A percentile compares a stretch with the other conserved stretches of the same genome.
These are phyloP conservation scores for Pissodes strobi DNA, from an alignment of 1,140 invertebrate species.

Conservation along the genomic window DNA sequence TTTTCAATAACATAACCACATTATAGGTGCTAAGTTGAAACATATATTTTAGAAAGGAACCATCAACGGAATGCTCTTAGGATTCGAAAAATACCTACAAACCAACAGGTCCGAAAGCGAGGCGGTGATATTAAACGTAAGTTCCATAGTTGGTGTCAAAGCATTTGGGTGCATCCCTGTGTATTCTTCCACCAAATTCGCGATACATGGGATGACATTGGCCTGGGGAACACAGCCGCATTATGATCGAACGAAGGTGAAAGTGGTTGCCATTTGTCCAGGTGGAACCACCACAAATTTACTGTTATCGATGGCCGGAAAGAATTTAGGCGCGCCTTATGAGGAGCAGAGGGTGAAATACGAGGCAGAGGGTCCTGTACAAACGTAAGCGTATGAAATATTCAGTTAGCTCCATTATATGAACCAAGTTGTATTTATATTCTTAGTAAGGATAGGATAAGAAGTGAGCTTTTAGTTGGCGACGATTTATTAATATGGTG, in stretches of 20 bases:
- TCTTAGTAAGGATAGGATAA: too few relatives aligned
- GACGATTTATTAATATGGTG: too few relatives aligned
- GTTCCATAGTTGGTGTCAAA: conserved; percentile 39
- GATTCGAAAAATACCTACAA: conserved; percentile 43
- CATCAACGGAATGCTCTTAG: conserved; percentile 39
- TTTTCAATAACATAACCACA: too few relatives aligned
- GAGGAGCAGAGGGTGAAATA: conserved; percentile 10
- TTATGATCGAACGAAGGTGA: conserved; percentile 47
- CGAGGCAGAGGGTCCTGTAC: not conserved
- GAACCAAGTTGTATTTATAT: too few relatives aligned
- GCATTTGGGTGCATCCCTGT: conserved; percentile 33
- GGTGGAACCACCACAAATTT: conserved; percentile 44
- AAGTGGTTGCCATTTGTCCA: conserved; percentile 50
- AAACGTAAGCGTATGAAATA: too few relatives aligned
- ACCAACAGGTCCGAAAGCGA: conserved; percentile 38
- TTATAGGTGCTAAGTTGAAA: too few relatives aligned
- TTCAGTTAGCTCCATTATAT: too few relatives aligned
- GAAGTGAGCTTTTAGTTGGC: too few relatives aligned
- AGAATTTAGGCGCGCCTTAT: conserved; percentile 35
- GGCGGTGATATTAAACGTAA: conserved; percentile 42
- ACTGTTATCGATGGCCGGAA: not conserved
- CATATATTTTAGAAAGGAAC: conserved; percentile 44
- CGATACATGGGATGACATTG: conserved; percentile 37
- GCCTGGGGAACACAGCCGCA: conserved; percentile 30
- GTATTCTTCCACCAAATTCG: conserved; percentile 44